Percentiles rank a stretch among this genome's conserved stretches.
These are phyloP conservation scores for Ailuropoda melanoleuca DNA, from an alignment of 2,113 vertebrate genomes.

Conservation along the genomic window DNA sequence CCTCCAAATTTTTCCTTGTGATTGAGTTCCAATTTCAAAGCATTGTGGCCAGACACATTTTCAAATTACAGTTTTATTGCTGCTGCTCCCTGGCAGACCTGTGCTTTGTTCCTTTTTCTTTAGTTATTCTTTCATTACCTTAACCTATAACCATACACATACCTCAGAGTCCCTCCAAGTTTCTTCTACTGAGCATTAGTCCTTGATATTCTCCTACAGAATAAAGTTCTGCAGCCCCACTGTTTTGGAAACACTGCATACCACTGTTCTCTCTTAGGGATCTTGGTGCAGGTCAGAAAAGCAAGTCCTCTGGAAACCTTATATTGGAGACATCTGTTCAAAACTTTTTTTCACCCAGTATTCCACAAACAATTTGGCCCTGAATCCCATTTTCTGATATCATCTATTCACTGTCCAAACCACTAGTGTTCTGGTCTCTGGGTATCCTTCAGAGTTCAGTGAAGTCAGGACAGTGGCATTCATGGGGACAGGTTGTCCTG, in stretches of 20 bases:
- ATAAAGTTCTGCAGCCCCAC: neutral
- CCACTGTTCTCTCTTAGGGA: neutral
- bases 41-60: neutral
- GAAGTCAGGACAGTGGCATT: neutral
- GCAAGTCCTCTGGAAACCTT: neutral
- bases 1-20: no score
- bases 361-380: neutral
- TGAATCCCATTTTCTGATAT: neutral
- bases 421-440: neutral
- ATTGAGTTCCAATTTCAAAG: no score
- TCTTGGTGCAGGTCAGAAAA: neutral
- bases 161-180: neutral
- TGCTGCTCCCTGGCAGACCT: neutral
- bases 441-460: neutral
- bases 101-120: neutral
- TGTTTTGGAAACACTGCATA: neutral
- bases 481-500: neutral
- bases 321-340: neutral
- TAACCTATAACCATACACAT: neutral
- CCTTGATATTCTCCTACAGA: neutral
- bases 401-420: neutral
- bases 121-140: neutral
- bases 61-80: neutral
- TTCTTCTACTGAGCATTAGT: neutral
- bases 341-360: neutral